phyloP scores from a whole-genome alignment of 2,113 vertebrate species.

The Vulpes vulpes region DNA sequence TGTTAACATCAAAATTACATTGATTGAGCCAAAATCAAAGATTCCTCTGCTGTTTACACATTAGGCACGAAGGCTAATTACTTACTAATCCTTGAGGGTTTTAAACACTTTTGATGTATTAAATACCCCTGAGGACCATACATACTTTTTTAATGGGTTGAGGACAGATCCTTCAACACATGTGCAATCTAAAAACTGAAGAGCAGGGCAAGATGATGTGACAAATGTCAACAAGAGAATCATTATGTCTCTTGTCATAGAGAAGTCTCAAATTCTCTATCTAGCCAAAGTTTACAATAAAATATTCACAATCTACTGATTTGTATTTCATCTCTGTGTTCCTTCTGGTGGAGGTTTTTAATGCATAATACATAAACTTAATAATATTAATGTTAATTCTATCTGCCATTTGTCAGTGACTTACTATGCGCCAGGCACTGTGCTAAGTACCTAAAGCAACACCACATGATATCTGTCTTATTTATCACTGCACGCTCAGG shows the following conservation, averaged over 20 bases:
- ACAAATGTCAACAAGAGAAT: not conserved
- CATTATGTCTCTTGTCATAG: not conserved
- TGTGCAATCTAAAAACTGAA: constrained; percentile 15
- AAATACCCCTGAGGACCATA: constrained; percentile 65
- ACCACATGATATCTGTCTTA: accelerated
- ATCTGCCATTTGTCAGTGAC: not conserved
- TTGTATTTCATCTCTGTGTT: not conserved
- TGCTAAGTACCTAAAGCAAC: not conserved
- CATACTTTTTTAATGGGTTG: constrained; percentile 60
- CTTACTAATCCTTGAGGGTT: constrained; percentile 69
- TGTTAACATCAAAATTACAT: constrained; percentile 77
- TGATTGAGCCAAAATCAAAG: constrained; percentile 74
- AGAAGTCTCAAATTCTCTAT: not conserved
- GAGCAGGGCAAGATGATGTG: not conserved
- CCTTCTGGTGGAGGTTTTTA: not conserved
- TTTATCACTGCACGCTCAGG: not conserved
- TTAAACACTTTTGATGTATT: constrained; percentile 57
- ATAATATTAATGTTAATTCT: not conserved
- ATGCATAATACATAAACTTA: not conserved
- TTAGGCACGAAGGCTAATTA: constrained; percentile 77
- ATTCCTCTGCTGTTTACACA: constrained; percentile 67
- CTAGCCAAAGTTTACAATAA: not conserved
- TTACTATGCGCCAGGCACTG: not conserved
- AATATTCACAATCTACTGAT: constrained; percentile 36
- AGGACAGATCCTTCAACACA: constrained; percentile 65